Conservation (phyloP, 2,113 vertebrate genomes). For the Erythrolamprus reginae region DNA sequence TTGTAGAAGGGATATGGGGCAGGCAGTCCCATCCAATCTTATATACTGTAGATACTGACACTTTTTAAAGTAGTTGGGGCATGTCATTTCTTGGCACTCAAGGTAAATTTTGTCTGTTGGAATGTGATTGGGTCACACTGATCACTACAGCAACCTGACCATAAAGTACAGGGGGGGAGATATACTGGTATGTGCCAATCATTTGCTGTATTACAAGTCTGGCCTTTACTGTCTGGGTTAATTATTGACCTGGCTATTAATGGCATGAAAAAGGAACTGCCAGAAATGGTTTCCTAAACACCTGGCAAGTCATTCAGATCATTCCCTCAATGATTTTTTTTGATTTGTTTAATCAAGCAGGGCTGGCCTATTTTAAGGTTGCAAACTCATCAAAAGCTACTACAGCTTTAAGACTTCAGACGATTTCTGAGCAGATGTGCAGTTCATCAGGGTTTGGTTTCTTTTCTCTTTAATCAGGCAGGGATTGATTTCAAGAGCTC, state of each 20-base stretch:
- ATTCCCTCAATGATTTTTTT: not conserved
- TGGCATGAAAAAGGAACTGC: not conserved
- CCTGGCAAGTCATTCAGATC: not conserved
- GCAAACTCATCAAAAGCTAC: not conserved
- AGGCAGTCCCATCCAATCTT: not conserved
- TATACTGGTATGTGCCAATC: not conserved
- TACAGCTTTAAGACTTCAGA: not conserved
- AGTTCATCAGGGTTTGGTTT: not conserved
- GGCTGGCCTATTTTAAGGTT: not conserved
- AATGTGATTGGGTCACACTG: not conserved
- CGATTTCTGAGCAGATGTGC: not conserved
- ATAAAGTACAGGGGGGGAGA: not conserved
- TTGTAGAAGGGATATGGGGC: not conserved
- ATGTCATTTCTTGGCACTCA: not conserved
- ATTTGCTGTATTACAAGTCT: not conserved
- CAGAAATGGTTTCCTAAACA: not conserved
- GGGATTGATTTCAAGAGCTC: not conserved
- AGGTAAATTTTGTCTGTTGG: not conserved
- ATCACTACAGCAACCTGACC: not conserved
- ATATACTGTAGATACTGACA: not conserved
- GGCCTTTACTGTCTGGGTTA: not conserved
- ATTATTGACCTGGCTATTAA: not conserved
- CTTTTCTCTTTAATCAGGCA: not conserved
- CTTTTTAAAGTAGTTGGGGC: not conserved
- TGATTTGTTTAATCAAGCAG: not conserved